Percentiles rank a stretch among this genome's conserved stretches.
Conservation (phyloP, 2,113 vertebrate genomes). For the Clinocottus analis region DNA sequence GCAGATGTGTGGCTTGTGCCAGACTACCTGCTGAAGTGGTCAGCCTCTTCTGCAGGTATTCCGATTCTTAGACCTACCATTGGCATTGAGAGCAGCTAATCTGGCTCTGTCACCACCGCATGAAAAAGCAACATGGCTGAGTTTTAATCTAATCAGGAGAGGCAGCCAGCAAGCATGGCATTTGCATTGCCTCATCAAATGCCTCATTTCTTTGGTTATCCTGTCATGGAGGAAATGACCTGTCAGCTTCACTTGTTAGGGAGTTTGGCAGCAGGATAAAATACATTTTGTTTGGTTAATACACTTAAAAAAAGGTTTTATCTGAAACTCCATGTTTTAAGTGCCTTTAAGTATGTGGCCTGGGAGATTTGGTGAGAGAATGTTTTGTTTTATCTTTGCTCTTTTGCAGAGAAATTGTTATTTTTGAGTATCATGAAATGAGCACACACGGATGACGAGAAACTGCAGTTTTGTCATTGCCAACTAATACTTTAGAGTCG, state of each 20-base stretch:
- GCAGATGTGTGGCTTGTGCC: not conserved
- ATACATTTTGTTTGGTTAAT: slow-evolving; percentile 74
- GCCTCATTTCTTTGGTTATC: slow-evolving; percentile 68
- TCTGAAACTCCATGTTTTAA: slow-evolving; percentile 63
- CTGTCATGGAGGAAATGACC: slow-evolving; percentile 67
- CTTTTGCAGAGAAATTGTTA: slow-evolving; percentile 48
- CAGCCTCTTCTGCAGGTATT: slow-evolving; percentile 8
- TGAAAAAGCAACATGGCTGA: slow-evolving; percentile 57
- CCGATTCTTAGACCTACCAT: not conserved
- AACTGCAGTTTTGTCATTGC: slow-evolving; percentile 49
- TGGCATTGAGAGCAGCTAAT: slow-evolving; percentile 46
- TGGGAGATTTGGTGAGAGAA: slow-evolving; percentile 53
- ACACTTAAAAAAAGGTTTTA: slow-evolving; percentile 11
- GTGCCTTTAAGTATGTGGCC: slow-evolving; percentile 72
- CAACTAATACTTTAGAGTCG: slow-evolving; percentile 58
- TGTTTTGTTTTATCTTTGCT: slow-evolving; percentile 59
- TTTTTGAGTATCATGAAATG: slow-evolving; percentile 67
- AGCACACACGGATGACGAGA: slow-evolving; percentile 49
- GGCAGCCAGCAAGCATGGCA: slow-evolving; percentile 59
- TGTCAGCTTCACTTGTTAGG: slow-evolving; percentile 60
- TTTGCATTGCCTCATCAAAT: slow-evolving; percentile 70
- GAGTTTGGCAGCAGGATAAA: slow-evolving; percentile 72
- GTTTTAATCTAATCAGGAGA: slow-evolving; percentile 53
- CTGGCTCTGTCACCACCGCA: slow-evolving; percentile 48
- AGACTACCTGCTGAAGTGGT: not conserved